Evolutionary conservation across 2,888 invertebrate genomes (phyloP).

Genomic region (Lasioglossum calceatum): DNA sequence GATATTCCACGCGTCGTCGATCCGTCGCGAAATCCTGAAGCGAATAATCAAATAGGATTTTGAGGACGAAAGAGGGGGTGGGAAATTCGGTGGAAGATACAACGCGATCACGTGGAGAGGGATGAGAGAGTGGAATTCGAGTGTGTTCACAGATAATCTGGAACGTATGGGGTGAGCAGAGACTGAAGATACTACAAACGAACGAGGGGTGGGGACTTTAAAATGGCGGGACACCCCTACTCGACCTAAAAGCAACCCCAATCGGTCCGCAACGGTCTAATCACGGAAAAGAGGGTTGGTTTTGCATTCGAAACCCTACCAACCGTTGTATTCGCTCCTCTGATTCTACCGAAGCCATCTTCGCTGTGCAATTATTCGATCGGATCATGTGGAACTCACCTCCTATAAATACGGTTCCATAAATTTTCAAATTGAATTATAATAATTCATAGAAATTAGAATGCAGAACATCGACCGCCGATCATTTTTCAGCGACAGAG

Average conservation of each 20-base stretch:
- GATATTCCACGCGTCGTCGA: neutral
- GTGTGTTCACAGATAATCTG: conserved; percentile 69
- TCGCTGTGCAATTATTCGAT: neutral
- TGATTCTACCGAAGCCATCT: neutral
- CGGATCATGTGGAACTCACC: neutral
- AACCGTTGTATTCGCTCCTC: conserved; percentile 48
- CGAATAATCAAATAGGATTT: neutral
- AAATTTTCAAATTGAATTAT: neutral
- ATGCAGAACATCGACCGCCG: neutral
- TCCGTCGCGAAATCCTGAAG: neutral
- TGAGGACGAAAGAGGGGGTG: conserved; percentile 26
- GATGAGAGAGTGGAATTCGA: conserved; percentile 63
- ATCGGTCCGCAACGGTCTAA: conserved; percentile 78
- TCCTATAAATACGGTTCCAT: neutral
- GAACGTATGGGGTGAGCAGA: conserved; percentile 62
- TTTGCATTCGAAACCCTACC: conserved; percentile 77
- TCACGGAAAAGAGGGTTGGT: conserved; percentile 79
- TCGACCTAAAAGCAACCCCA: conserved; percentile 75
- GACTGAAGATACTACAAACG: conserved; percentile 60
- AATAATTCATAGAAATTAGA: neutral
- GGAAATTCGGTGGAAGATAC: conserved; percentile 16
- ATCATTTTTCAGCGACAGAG: neutral
- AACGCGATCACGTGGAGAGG: conserved; percentile 36
- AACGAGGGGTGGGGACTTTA: conserved; percentile 75
- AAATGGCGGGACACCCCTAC: conserved; percentile 77